Evolutionary conservation across 2,113 vertebrate species (phyloP).

Genomic region (Turdus rufiventris): DNA sequence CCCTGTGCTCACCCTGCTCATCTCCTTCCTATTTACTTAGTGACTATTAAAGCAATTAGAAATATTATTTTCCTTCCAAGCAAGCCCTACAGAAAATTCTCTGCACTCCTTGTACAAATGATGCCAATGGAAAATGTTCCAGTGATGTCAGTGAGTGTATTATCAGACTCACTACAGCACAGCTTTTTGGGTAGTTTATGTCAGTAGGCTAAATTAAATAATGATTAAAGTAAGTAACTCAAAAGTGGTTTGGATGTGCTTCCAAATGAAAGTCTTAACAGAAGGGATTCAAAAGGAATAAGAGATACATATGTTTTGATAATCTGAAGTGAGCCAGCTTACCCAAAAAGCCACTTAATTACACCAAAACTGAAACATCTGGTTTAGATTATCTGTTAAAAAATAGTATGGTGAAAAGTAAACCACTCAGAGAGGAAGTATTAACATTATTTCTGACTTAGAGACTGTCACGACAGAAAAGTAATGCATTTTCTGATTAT

Average conservation of each 20-base stretch:
- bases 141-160: neutral
- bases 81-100: neutral
- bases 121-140: neutral
- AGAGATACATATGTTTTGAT: slow-evolving; percentile 40
- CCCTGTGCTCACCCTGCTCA: neutral
- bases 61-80: neutral
- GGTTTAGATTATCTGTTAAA: slow-evolving; percentile 20
- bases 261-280: slow-evolving; percentile 19
- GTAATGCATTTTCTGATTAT: neutral
- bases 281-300: neutral
- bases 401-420: slow-evolving; percentile 4
- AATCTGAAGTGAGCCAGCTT: slow-evolving; percentile 37
- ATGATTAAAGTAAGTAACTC: slow-evolving; percentile 34
- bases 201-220: neutral
- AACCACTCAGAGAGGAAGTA: slow-evolving; percentile 9
- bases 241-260: slow-evolving; percentile 17
- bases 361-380: slow-evolving; percentile 47
- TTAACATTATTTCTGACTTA: slow-evolving; percentile 6
- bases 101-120: neutral
- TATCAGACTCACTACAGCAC: neutral
- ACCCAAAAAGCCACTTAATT: slow-evolving; percentile 41
- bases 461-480: neutral
- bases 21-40: neutral
- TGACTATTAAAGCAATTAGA: neutral
- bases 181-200: neutral